Conservation (phyloP, 1,140 invertebrate species). For the Polypedilum vanderplanki region DNA sequence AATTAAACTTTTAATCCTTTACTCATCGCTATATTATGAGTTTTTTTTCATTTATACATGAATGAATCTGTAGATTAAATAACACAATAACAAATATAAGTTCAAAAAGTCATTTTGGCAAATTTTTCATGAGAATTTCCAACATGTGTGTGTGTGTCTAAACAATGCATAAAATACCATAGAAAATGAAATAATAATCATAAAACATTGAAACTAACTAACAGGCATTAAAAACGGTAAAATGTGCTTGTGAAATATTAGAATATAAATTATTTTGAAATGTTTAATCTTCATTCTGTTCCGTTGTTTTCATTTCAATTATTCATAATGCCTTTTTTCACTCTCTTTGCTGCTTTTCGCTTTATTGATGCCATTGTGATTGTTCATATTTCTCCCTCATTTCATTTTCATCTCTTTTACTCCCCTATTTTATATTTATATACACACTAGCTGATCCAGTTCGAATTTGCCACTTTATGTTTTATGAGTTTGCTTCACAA, state of each 20-base stretch:
- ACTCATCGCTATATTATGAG: background rate
- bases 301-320: conserved; percentile 23
- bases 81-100: too few species aligned
- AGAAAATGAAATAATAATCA: too few species aligned
- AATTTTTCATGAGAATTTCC: too few species aligned
- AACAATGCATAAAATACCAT: too few species aligned
- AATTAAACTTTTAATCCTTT: conserved; percentile 16
- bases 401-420: conserved; percentile 7
- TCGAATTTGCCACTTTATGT: conserved; percentile 6
- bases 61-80: too few species aligned
- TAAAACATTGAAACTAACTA: background rate
- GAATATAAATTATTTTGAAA: conserved; percentile 28
- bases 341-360: background rate
- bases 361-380: conserved; percentile 4
- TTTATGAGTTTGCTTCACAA: background rate
- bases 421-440: background rate
- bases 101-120: too few species aligned
- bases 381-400: conserved; percentile 9
- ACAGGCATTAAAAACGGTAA: background rate
- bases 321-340: background rate
- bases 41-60: too few species aligned
- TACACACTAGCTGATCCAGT: background rate
- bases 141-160: too few species aligned
- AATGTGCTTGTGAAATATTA: conserved; percentile 25
- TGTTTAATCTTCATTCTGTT: conserved; percentile 23